Percentiles rank a stretch among this genome's conserved stretches.
phyloP scores from a whole-genome alignment of 1,140 invertebrate species.

The Drosophila sp. region DNA sequence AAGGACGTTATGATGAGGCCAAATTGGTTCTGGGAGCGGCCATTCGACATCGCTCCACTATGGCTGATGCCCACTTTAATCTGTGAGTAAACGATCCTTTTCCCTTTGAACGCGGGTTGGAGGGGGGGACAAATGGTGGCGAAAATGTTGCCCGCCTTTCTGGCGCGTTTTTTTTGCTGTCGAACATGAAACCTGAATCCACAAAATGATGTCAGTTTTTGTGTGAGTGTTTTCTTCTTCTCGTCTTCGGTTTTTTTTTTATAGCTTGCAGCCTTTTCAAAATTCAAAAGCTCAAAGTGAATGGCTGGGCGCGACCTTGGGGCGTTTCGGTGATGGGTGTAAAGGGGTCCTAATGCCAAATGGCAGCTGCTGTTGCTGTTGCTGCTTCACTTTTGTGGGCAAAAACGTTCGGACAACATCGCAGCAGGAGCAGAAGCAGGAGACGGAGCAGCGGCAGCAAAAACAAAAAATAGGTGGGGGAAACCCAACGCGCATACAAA shows the following conservation, averaged over 20 bases:
- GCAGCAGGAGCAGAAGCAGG: constrained; percentile 48
- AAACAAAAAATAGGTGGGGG: constrained; percentile 18
- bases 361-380: constrained; percentile 59
- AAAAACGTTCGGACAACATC: constrained; percentile 79
- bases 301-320: constrained; percentile 72
- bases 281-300: constrained; percentile 81
- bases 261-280: constrained; percentile 62
- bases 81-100: constrained; percentile 90
- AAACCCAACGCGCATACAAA: constrained; percentile 68
- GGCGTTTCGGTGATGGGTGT: constrained; percentile 26
- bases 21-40: constrained; percentile 93
- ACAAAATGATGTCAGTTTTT: constrained; percentile 73
- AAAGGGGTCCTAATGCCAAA: constrained; percentile 53
- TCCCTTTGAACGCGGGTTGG: not conserved
- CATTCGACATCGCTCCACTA: constrained; percentile 93
- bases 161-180: constrained; percentile 24
- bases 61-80: constrained; percentile 98
- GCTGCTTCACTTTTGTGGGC: constrained; percentile 40
- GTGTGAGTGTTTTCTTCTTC: constrained; percentile 14
- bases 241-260: constrained; percentile 1
- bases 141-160: constrained; percentile 48
- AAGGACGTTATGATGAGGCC: constrained; percentile 92
- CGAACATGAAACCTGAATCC: constrained; percentile 52
- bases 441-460: not conserved
- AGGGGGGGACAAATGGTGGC: constrained; percentile 37